Evolutionary conservation across 2,113 vertebrate species (phyloP).

Genomic region (Crotophaga sulcirostris): DNA sequence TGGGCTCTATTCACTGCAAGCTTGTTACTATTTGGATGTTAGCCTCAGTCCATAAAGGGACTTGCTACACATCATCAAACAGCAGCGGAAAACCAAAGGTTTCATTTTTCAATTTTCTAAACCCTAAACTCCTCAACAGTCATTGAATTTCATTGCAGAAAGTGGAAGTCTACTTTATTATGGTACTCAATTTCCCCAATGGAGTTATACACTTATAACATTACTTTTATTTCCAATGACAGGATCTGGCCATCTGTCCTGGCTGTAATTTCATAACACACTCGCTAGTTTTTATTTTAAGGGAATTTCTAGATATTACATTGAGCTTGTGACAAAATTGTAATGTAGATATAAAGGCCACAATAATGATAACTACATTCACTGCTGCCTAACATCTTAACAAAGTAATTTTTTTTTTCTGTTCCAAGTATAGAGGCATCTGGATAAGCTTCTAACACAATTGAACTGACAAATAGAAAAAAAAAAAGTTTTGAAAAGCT

Average conservation of each 20-base stretch:
- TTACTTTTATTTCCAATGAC: conserved; percentile 89
- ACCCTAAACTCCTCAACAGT: conserved; percentile 90
- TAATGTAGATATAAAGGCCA: conserved; percentile 85
- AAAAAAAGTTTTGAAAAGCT: conserved; percentile 64
- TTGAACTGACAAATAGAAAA: conserved; percentile 70
- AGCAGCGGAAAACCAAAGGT: conserved; percentile 92
- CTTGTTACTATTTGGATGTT: conserved; percentile 99
- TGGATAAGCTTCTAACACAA: conserved; percentile 69
- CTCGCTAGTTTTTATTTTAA: conserved; percentile 86
- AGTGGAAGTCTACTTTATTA: conserved; percentile 87
- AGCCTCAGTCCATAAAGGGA: conserved; percentile 94
- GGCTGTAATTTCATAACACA: conserved; percentile 86
- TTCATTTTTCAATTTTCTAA: conserved; percentile 92
- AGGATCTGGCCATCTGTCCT: conserved; percentile 87
- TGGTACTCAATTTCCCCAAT: conserved; percentile 87
- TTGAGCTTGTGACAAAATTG: conserved; percentile 83
- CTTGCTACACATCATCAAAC: conserved; percentile 97
- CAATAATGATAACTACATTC: conserved; percentile 85
- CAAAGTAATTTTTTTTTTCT: conserved; percentile 70
- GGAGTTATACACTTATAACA: conserved; percentile 86
- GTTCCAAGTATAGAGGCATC: conserved; percentile 51
- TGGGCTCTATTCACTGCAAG: conserved; percentile 99
- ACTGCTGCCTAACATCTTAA: conserved; percentile 80
- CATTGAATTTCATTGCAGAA: conserved; percentile 87
- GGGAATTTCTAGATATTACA: conserved; percentile 83